Base-by-base conservation (phyloP, 1,140 invertebrate genomes). In the Zaprionus lachaisei region DNA sequence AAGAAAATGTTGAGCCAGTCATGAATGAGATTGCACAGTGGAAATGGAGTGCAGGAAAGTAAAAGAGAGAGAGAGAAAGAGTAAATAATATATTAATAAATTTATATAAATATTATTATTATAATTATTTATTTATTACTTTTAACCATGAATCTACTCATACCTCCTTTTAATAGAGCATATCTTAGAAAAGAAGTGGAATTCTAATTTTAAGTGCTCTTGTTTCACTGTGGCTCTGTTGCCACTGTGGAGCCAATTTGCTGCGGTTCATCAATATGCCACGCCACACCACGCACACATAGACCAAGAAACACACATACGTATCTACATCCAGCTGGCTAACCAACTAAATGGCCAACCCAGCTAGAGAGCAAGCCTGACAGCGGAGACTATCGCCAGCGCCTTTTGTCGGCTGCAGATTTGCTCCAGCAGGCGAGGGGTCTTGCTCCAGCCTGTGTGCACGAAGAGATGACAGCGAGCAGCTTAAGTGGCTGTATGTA, bases 211-310 rank as follows among this genome's bases (percentile, higher is more conserved):
- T 12, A 34, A 34, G 7, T 14, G 12, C 2, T 34, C 11, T 68
- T 54, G 38, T 24, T 2, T 79, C 84, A 84, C 63, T 65, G 79
- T 87, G 55, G 20, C 47, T 34, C 28, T 64, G 61, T 49, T 81
- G 76, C 77, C 74, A 75, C 76, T 64, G 82, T 82, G 77, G 55
- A 90, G 85, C 85, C 85, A 90, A 90, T 90, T 85, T 90, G 79
- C 79, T 90, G 85, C 62, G 81, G 81, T 90, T 90, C 85, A 90
- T 90, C 85, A 90, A 90, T 90, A 90, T 90, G 86, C 85, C 80
- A 90, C 70, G 68, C 81, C 79, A 82, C 75, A 79, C 72, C 72
- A 81, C 34, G 38, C 31, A 64, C 62, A 63, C 24, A 22, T 11
- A 61, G 20, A 61, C 44, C 54, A n/a, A 38, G 41, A 66, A 34